Base-by-base conservation (phyloP, 2,888 invertebrate genomes). In the Ceraclea dissimilis region DNA sequence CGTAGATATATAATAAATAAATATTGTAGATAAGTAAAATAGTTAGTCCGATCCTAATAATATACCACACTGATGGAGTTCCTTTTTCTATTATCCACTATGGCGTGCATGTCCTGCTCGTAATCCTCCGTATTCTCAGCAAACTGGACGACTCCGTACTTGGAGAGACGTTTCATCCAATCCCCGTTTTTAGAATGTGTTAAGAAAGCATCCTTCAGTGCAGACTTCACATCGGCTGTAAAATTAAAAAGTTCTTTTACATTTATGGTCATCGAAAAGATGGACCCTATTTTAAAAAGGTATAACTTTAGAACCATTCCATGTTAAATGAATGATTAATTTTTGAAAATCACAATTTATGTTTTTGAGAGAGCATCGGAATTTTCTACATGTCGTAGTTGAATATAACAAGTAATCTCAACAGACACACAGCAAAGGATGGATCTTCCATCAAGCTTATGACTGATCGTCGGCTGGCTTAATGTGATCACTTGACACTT, bases 1-100 rank as follows among this genome's bases (percentile, higher is more conserved):
- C 59, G 49, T 62, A 58, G 39, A 51, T 18, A 53, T 60, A 62
- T 26, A 60, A 49, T 22, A 55, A 73, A 65, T 78, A 77, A 57
- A 78, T 63, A 43, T 75, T 70, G 64, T 77, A 78, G 22, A 74
- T 21, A 57, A 77, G 66, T 55, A 74, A 71, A 52, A 71, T 63
- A 34, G 72, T 62, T 17, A 78, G 67, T 26, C 69, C 63, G 51
- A 72, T 60, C 65, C 78, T 76, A 79, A 74, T 79, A 79, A 75
- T 79, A 79, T 66, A 75, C 69, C 69, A 78, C 65, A 67, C 74
- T 76, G 72, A 79, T 72, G 68, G 73, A 75, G 66, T 74, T 73
- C 63, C 69, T 70, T 66, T 73, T 70, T 71, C 71, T 69, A 71
- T 74, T 39, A 13, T 39, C 39, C 2, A 39, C 13, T 8, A 39